Conservation (phyloP, 2,113 vertebrate genomes). For the Puma concolor region DNA sequence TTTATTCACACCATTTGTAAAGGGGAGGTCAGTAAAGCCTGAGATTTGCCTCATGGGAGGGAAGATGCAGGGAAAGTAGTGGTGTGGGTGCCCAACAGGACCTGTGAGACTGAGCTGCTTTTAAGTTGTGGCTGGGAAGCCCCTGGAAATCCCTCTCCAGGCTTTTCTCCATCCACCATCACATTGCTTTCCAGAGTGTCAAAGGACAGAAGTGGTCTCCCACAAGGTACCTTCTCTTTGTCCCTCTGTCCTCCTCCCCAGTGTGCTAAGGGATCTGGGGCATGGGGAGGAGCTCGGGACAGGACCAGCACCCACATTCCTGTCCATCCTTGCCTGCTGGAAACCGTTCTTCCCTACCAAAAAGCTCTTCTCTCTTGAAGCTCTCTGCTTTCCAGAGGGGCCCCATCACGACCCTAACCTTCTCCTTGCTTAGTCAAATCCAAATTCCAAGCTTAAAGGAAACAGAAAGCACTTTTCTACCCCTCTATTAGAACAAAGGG, state of each 20-base stretch:
- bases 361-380: background rate
- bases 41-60: background rate
- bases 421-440: background rate
- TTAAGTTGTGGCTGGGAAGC: too few relatives aligned
- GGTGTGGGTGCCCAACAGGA: too few relatives aligned
- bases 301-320: too few relatives aligned
- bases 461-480: background rate
- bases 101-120: background rate
- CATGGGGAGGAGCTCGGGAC: background rate
- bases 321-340: background rate
- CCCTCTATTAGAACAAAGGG: background rate
- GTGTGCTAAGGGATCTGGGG: too few relatives aligned
- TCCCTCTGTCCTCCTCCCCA: fast-evolving
- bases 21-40: background rate
- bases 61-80: background rate
- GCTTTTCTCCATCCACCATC: background rate
- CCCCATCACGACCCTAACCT: background rate
- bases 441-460: background rate
- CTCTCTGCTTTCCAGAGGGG: background rate
- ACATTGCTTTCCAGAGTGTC: too few relatives aligned
- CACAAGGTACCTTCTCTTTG: background rate
- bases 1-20: background rate
- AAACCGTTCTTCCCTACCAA: background rate
- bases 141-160: background rate
- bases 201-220: background rate